These are phyloP conservation scores for Ceratitis capitata DNA, from an alignment of 1,140 invertebrate species.

Conservation along the genomic window DNA sequence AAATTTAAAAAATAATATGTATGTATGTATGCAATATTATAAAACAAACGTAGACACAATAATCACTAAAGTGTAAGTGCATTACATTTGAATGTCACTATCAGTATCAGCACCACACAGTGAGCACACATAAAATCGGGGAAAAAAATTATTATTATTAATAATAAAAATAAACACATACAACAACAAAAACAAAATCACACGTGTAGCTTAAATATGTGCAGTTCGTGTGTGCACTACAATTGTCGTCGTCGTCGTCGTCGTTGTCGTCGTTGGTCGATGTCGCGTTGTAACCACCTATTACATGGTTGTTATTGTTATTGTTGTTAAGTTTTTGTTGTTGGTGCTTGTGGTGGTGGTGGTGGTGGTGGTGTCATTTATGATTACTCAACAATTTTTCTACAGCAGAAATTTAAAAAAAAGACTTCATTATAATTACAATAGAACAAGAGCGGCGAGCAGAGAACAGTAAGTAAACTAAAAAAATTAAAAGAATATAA, in stretches of 20 bases:
- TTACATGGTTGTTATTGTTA: no score
- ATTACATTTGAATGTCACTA: not conserved
- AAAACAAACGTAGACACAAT: not conserved
- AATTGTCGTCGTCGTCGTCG: not conserved
- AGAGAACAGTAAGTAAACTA: no score
- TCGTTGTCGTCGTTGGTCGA: no score
- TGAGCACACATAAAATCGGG: not conserved
- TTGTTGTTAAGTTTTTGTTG: no score
- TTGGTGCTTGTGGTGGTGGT: not conserved
- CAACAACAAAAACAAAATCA: not conserved
- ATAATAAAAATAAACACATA: not conserved
- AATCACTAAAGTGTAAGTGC: not conserved
- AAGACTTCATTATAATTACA: not conserved
- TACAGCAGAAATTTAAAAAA: conserved; percentile 7
- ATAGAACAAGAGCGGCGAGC: not conserved
- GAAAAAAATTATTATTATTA: not conserved
- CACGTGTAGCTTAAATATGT: not conserved
- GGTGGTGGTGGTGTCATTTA: conserved; percentile 21
- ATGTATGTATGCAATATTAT: not conserved
- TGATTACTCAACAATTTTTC: conserved; percentile 36
- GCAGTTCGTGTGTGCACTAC: not conserved
- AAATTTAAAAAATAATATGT: no score
- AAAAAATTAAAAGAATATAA: no score
- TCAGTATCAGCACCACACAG: not conserved
- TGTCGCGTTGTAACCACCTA: conserved; percentile 11